These are phyloP conservation scores for Phyllostomus hastatus DNA, from an alignment of 2,113 vertebrate genomes.

Conservation along the genomic window DNA sequence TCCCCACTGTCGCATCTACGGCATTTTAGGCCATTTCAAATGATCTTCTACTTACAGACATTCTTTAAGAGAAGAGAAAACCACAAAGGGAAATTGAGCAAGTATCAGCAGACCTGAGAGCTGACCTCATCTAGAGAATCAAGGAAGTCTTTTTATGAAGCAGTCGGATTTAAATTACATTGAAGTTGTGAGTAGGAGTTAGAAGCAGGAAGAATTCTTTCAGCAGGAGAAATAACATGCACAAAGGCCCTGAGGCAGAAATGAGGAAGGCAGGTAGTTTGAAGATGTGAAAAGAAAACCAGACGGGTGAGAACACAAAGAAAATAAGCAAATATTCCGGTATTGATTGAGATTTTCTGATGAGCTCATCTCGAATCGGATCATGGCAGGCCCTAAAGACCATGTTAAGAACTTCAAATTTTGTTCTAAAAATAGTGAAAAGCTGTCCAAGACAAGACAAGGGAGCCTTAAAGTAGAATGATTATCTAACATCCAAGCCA, in stretches of 20 bases:
- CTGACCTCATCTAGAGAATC: not conserved
- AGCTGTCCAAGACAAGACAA: not conserved
- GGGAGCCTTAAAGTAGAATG: not conserved
- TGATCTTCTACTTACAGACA: not conserved
- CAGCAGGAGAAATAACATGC: not conserved
- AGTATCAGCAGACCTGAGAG: not conserved
- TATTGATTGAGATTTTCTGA: not conserved
- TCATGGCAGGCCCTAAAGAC: not conserved
- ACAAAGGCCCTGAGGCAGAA: not conserved
- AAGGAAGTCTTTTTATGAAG: not conserved
- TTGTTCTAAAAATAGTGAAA: not conserved
- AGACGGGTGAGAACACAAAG: not conserved
- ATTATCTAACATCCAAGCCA: not conserved
- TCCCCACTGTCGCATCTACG: fast-evolving
- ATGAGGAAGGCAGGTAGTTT: not conserved
- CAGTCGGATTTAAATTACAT: not conserved
- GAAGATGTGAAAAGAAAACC: not conserved
- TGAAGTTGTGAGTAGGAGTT: not conserved
- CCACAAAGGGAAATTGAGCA: not conserved
- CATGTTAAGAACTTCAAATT: not conserved
- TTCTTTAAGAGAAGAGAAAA: not conserved
- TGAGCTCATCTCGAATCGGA: not conserved
- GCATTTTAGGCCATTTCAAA: not conserved
- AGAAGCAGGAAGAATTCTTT: not conserved
- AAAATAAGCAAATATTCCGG: not conserved